A percentile compares a stretch with the other conserved stretches of the same genome.
Evolutionary conservation across 2,113 vertebrate species (phyloP).

Genomic region (Crotalus tigris): DNA sequence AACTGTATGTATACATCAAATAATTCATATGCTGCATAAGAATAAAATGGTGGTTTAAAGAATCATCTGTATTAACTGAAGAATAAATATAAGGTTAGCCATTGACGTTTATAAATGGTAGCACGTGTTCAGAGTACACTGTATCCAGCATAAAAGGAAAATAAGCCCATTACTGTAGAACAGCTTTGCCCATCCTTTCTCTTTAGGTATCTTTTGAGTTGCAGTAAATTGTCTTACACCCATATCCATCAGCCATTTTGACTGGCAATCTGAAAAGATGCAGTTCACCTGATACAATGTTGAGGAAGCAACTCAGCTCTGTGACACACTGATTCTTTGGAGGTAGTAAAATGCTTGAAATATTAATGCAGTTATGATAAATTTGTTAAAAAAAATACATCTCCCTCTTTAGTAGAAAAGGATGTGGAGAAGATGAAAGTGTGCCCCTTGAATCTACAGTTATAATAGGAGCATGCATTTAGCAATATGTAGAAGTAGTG

Average conservation of each 20-base stretch:
- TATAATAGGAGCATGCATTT: not conserved
- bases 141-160: not conserved
- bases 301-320: not conserved
- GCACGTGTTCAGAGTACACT: not conserved
- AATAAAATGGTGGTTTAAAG: conserved; percentile 1
- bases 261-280: not conserved
- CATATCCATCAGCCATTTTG: not conserved
- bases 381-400: not conserved
- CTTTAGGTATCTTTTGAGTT: not conserved
- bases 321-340: not conserved
- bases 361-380: not conserved
- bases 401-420: not conserved
- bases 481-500: not conserved
- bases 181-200: not conserved
- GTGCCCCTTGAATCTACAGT: not conserved
- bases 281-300: not conserved
- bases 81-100: not conserved
- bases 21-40: not conserved
- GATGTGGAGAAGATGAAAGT: not conserved
- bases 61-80: not conserved
- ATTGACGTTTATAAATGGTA: not conserved
- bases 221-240: not conserved
- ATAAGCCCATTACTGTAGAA: not conserved
- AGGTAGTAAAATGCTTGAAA: not conserved
- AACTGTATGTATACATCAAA: not conserved